Evolutionary conservation across 2,113 vertebrate genomes (phyloP).

Genomic region (Benitochromis conjunctus): DNA sequence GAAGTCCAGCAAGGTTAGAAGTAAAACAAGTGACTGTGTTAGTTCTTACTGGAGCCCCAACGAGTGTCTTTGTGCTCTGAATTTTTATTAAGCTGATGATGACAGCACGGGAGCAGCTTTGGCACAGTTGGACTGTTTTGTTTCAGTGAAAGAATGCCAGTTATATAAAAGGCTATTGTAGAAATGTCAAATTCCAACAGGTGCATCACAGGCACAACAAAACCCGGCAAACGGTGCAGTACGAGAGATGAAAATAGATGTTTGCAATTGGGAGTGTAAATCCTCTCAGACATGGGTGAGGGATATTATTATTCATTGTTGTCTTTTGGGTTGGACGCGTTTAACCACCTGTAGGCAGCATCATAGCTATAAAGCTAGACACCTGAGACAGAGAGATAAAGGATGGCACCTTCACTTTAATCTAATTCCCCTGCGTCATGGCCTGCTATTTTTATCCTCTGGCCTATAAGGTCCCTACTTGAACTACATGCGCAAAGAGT

Average conservation of each 20-base stretch:
- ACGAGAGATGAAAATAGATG: not conserved
- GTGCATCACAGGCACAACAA: not conserved
- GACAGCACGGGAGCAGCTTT: not conserved
- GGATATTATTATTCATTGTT: not conserved
- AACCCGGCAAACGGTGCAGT: not conserved
- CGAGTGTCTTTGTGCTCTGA: not conserved
- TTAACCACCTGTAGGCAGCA: conserved; percentile 38
- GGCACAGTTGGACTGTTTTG: not conserved
- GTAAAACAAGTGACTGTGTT: not conserved
- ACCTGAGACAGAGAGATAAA: conserved; percentile 30
- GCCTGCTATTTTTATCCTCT: conserved; percentile 62
- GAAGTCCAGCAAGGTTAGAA: not conserved
- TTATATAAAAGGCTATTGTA: not conserved
- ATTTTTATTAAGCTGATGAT: not conserved
- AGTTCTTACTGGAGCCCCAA: not conserved
- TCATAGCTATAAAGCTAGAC: not conserved
- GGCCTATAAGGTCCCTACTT: conserved; percentile 40
- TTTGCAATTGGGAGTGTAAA: not conserved
- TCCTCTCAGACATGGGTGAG: not conserved
- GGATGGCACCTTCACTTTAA: conserved; percentile 63
- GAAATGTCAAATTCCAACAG: not conserved
- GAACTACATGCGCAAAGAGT: conserved; percentile 2
- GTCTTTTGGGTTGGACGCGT: not conserved
- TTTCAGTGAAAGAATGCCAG: not conserved
- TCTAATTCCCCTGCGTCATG: conserved; percentile 65